Percentiles rank a stretch among this genome's conserved stretches.
Conservation (phyloP, 2,797 vertebrate species). For the Microtus obscurus region DNA sequence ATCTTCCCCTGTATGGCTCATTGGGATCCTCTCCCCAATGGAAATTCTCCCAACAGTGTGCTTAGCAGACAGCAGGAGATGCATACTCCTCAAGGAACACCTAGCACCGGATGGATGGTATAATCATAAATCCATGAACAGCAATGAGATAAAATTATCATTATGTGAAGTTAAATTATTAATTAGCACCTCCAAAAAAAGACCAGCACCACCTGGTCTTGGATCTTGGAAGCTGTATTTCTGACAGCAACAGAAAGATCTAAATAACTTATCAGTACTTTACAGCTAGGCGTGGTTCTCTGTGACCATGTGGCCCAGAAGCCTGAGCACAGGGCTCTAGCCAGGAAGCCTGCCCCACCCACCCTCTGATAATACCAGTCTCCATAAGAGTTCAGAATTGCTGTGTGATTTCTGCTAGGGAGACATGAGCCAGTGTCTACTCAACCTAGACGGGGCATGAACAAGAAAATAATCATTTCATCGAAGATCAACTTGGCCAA, state of each 20-base stretch:
- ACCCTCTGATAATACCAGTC: neutral
- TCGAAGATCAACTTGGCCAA: neutral
- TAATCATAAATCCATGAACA: slow-evolving; percentile 79
- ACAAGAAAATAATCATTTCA: neutral
- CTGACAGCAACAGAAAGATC: slow-evolving; percentile 70
- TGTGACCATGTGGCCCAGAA: neutral
- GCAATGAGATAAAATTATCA: slow-evolving; percentile 83
- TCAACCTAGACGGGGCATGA: neutral
- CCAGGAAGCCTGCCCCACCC: neutral
- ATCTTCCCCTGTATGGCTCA: neutral
- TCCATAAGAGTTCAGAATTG: neutral
- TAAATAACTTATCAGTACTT: slow-evolving; percentile 65
- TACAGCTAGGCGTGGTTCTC: neutral
- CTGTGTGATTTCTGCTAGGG: neutral
- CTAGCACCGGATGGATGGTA: slow-evolving; percentile 76
- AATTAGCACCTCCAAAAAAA: slow-evolving; percentile 85
- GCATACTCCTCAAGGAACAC: neutral
- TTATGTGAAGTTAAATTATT: slow-evolving; percentile 84
- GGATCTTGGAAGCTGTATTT: slow-evolving; percentile 75
- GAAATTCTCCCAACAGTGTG: slow-evolving; percentile 6
- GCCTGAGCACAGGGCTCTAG: neutral
- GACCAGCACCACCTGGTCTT: slow-evolving; percentile 80
- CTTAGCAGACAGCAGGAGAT: slow-evolving; percentile 35
- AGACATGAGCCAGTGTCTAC: neutral
- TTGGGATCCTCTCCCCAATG: neutral